Evolutionary conservation across 2,113 vertebrate species (phyloP), one percentile per base, ranked within the genome.

Genomic region (Rhodinocichla rosea): DNA sequence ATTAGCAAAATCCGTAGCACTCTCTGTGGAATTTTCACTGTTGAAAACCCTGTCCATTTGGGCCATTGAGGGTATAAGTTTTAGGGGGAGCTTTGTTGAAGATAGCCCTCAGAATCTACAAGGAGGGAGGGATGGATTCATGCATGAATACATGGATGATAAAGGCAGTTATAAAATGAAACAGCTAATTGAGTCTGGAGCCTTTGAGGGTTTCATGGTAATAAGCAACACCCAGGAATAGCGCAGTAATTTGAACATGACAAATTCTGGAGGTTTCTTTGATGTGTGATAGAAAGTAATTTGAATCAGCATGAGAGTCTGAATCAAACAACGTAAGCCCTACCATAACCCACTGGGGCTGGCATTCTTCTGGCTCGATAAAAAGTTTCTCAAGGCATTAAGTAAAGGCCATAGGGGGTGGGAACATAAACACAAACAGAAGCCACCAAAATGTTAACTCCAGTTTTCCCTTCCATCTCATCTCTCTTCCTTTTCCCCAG

Each of bases 261-360:
- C 68, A 93, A 53, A 94, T 87, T 97, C 64, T 55, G 64, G 57
- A 68, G 39, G 23, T 89, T 91, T 84, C 86, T 94, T 91, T 96
- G 89, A 94, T 94, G 91, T 95, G 62, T 84, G 83, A 78, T 91
- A 91, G 80, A 89, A 95, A 92, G 56, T 56, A 96, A 95, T 95
- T 91, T 93, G 83, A 92, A 84, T 91, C 91, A 94, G 83, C 95
- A 57, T 89, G 91, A 81, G 9, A 89, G 83, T 82, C 91, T 92
- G 89, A 89, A 89, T 92, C 86, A 94, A 94, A 74, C 80, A 91
- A 92, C 0, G 0, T 89, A 91, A 95, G 52, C 80, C 32, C 49
- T 64, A 56, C 42, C 44, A 21, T 60, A 84, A 77, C 68, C 83
- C 0, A 4, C 82, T 47, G 94, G 33, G 89, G 9, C 50, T 92